Conservation (phyloP, 2,113 vertebrate species). For the Notarius quadriscutis region DNA sequence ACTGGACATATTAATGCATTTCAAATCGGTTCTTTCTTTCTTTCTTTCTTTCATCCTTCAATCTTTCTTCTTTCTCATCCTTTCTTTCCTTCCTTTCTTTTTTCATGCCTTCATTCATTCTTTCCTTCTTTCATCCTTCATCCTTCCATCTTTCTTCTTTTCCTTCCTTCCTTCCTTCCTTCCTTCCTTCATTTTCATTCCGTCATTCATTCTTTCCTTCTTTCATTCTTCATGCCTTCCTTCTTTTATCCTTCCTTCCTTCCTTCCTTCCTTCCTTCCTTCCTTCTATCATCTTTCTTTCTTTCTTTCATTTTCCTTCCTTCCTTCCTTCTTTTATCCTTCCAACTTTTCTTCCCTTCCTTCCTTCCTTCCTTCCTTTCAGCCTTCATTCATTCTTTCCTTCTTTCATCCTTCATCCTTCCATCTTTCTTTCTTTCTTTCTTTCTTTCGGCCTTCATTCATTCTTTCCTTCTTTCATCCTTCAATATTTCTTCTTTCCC, state of each 20-base stretch:
- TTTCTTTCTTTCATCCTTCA: background rate
- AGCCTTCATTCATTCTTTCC: background rate
- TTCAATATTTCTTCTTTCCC: background rate
- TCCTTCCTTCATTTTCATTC: too few species aligned
- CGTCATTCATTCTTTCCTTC: background rate
- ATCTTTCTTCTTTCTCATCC: background rate
- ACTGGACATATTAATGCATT: background rate
- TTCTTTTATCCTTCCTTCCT: background rate
- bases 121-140: background rate
- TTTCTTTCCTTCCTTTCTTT: background rate
- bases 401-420: background rate
- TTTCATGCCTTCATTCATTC: background rate
- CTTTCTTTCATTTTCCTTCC: too few species aligned
- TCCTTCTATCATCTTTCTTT: too few species aligned
- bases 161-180: background rate
- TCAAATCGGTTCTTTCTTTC: background rate
- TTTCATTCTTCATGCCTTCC: background rate
- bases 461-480: too few species aligned
- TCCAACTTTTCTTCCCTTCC: background rate
- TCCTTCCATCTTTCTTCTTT: too few species aligned
- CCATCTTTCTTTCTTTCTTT: background rate
- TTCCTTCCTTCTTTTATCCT: too few species aligned
- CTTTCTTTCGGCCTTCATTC: background rate
- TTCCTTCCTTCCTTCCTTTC: background rate
- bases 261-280: background rate